These are phyloP conservation scores for Galeopterus variegatus DNA, from an alignment of 2,113 vertebrate species.

Conservation along the genomic window DNA sequence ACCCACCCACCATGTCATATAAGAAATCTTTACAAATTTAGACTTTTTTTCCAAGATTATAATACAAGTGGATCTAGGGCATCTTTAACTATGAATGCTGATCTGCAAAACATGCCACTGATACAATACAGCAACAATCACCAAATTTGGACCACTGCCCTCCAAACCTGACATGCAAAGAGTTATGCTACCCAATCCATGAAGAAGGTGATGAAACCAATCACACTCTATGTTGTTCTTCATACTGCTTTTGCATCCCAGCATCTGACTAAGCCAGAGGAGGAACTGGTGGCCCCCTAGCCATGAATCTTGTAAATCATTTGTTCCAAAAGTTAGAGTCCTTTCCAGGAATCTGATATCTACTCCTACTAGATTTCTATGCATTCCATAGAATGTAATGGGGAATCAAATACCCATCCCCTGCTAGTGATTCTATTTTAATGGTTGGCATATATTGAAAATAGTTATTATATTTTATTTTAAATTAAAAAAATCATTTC, in stretches of 20 bases:
- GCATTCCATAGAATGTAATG: background rate
- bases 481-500: background rate
- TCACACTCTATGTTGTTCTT: background rate
- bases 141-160: background rate
- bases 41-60: background rate
- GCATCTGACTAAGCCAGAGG: background rate
- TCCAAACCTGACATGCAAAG: background rate
- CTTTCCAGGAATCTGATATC: background rate
- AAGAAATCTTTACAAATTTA: background rate
- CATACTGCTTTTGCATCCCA: background rate
- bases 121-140: background rate
- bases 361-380: background rate
- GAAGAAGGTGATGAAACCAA: background rate
- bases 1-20: background rate
- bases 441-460: background rate
- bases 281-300: background rate
- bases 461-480: background rate
- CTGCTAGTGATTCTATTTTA: background rate
- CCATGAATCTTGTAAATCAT: background rate
- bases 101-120: background rate
- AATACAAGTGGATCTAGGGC: background rate
- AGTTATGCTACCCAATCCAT: fast-evolving
- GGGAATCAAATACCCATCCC: background rate
- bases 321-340: background rate
- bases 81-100: fast-evolving